Evolutionary conservation across 2,113 vertebrate species (phyloP), one percentile per base, ranked within the genome.

Genomic region (Galemys pyrenaicus): DNA sequence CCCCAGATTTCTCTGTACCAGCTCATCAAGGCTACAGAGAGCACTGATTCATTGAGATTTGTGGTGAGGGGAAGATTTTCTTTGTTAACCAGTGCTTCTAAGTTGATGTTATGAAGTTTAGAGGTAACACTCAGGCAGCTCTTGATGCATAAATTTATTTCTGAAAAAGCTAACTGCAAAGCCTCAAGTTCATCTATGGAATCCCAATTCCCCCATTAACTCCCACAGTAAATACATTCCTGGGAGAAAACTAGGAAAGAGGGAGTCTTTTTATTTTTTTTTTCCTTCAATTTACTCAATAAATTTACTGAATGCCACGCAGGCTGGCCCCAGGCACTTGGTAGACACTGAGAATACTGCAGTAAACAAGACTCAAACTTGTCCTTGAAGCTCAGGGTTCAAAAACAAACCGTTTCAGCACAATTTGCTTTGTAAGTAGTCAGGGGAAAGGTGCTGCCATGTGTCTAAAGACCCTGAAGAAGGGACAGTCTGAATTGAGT

Each of bases 91-190:
- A 30, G 19, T 6, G 2, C 28, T 85, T 19, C n/a, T 22, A 28
- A 80, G 28, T 9, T 9, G 0, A 30, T 39, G 46, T 74, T 58
- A 67, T 22, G 58, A 89, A 90, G 30, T 58, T 51, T 26, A 13
- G 70, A 74, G 58, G 32, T 60, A 19, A 81, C 24, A 62, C 71
- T 68, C 24, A 82, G 51, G 28, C 70, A 90, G 22, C 37, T 15
- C 77, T 46, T 32, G 54, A 91, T 56, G 26, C n/a, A 41, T 41
- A 71, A 9, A 65, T 35, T 64, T 58, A 17, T 58, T 49, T 94
- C 77, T 60, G 82, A 46, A 58, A 91, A 65, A 30, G 54, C 17
- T n/a, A 87, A n/a, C 77, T 58, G 78, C 73, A 84, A 78, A 87
- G 62, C 24, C 35, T 44, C 9, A 79, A 37, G 28, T 56, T 60